Evolutionary conservation across 2,113 vertebrate species (phyloP).

Genomic region (Mesembrinibis cayennensis): DNA sequence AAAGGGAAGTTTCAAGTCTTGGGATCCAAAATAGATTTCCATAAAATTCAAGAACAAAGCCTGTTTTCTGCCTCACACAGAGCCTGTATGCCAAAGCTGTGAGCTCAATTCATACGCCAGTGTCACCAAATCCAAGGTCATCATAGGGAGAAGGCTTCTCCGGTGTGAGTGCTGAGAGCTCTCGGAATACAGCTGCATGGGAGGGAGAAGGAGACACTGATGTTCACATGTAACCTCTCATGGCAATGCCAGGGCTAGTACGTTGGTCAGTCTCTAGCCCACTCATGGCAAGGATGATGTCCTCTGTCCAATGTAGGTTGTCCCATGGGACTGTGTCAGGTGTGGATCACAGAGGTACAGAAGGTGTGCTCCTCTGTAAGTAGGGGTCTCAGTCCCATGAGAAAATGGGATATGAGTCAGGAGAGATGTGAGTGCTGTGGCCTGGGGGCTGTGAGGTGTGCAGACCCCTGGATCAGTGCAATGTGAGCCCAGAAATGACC

Average conservation of each 20-base stretch:
- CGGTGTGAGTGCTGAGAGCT: neutral
- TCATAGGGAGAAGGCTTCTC: neutral
- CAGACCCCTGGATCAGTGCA: neutral
- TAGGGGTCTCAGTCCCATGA: neutral
- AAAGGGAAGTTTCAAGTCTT: neutral
- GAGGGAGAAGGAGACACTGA: neutral
- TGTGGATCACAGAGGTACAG: neutral
- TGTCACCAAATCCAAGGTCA: neutral
- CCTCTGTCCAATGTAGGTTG: neutral
- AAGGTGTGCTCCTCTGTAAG: neutral
- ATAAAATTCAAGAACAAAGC: neutral
- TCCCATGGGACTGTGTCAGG: neutral
- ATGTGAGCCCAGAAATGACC: neutral
- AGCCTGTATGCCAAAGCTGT: neutral
- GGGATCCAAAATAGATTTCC: neutral
- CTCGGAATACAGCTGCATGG: neutral
- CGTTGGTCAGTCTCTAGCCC: neutral
- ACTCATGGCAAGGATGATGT: neutral
- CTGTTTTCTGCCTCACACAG: neutral
- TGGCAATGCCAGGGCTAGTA: neutral
- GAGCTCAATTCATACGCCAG: neutral
- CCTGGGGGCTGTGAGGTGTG: neutral
- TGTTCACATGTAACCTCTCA: neutral
- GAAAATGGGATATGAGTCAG: neutral
- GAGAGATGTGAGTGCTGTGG: neutral